Evolutionary conservation across 2,797 vertebrate genomes (phyloP).

Genomic region (Sarcoramphus papa): DNA sequence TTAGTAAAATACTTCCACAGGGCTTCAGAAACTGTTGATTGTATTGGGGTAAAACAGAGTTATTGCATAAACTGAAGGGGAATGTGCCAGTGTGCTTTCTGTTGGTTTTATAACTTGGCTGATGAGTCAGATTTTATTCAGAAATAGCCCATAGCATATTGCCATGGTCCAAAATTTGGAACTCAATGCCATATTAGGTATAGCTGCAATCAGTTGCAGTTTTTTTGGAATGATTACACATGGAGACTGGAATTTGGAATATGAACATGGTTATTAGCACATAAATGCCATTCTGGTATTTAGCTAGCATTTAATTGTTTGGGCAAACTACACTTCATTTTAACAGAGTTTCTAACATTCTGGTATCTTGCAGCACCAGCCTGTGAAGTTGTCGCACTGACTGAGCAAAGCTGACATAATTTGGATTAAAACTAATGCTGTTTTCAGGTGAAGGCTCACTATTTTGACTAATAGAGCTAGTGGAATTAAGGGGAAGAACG

Average conservation of each 20-base stretch:
- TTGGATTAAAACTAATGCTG: not conserved
- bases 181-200: constrained; percentile 51
- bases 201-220: not conserved
- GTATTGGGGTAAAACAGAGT: not conserved
- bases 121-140: not conserved
- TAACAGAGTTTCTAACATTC: not conserved
- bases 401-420: not conserved
- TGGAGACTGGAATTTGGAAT: constrained; percentile 14
- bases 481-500: not conserved
- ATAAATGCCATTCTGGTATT: not conserved
- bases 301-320: not conserved
- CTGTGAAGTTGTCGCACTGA: not conserved
- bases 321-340: not conserved
- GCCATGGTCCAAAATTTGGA: not conserved
- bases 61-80: not conserved
- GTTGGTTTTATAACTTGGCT: constrained; percentile 4
- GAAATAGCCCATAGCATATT: constrained; percentile 18
- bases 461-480: not conserved
- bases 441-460: not conserved
- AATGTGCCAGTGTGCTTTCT: not conserved
- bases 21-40: not conserved
- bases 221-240: constrained; percentile 20
- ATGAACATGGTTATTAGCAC: not conserved
- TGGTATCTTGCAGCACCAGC: not conserved
- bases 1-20: not conserved